Conservation (phyloP, 2,888 invertebrate genomes). For the Amphimallon solstitiale region DNA sequence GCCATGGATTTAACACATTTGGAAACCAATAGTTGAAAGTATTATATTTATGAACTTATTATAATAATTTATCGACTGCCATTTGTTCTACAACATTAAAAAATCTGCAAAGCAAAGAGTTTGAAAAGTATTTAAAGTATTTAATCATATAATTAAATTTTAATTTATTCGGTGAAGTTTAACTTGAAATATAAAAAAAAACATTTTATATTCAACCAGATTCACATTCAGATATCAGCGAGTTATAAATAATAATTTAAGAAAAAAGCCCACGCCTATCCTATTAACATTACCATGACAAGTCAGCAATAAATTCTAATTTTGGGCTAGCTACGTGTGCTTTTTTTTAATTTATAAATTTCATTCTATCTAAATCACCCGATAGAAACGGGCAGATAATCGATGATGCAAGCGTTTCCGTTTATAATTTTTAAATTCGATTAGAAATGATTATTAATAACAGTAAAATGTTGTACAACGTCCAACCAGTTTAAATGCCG, state of each 20-base stretch:
- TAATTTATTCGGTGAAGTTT: background rate
- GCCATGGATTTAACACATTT: no score
- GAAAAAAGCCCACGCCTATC: background rate
- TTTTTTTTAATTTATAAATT: constrained; percentile 6
- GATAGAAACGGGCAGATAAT: constrained; percentile 1
- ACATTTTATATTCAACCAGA: background rate
- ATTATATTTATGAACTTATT: no score
- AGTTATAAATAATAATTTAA: constrained; percentile 20
- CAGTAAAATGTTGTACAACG: constrained; percentile 2
- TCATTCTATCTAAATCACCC: background rate
- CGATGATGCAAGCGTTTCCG: constrained; percentile 27
- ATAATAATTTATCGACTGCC: no score
- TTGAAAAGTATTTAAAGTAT: no score
- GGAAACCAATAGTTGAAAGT: no score
- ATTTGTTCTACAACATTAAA: no score
- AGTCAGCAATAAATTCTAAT: constrained; percentile 24
- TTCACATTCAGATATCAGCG: background rate
- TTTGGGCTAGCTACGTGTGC: constrained; percentile 1
- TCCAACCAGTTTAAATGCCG: constrained; percentile 7
- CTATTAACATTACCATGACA: constrained; percentile 5
- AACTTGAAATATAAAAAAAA: background rate
- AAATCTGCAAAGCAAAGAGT: no score
- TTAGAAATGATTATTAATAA: constrained; percentile 30
- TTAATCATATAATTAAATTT: no score
- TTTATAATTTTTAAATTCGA: constrained; percentile 28